Evolutionary conservation across 2,797 vertebrate genomes (phyloP), one percentile per base, ranked within the genome.

Genomic region (Carduelis carduelis): DNA sequence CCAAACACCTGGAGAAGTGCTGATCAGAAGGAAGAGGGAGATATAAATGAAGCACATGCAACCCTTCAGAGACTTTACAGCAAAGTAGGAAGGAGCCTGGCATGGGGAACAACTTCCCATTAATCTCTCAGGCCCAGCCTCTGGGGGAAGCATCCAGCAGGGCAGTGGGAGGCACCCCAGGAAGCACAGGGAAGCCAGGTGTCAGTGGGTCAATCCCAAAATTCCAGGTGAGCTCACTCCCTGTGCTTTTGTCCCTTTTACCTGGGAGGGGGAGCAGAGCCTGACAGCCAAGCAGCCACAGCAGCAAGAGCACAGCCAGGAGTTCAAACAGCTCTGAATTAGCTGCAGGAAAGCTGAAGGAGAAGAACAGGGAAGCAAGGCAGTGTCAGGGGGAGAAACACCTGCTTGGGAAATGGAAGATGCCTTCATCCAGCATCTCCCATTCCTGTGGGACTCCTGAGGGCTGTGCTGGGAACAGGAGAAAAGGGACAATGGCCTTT

Each of bases 141-240:
- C 24, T 18, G 0, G 0, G 28, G 78, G 9, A 11, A 26, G 19
- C 3, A 1, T 2, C 75, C 6, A 4, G 15, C 8, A 21, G 23
- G 16, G 37, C 47, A 81, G 53, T 16, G n/a, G 76, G 44, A 85
- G 27, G 49, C 32, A 34, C 56, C 8, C 4, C 28, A 14, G 44
- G 37, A 28, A 44, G 61, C 16, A 8, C 21, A 26, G 74, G 2
- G 27, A 61, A 68, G 32, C 23, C 14, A 3, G 4, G 21, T n/a
- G 60, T 44, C 65, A 60, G 49, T 10, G 26, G 44, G 43, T 46
- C 13, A 4, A 83, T 50, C 57, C 83, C 83, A 78, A 16, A 32
- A 59, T 17, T 3, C 32, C 5, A 35, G 27, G 1, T 39, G 44
- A 20, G 57, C 37, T 76, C 49, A 19, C 49, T 43, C 9, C 2